Evolutionary conservation across 2,888 invertebrate genomes (phyloP).

Genomic region (Ophion ellenae): DNA sequence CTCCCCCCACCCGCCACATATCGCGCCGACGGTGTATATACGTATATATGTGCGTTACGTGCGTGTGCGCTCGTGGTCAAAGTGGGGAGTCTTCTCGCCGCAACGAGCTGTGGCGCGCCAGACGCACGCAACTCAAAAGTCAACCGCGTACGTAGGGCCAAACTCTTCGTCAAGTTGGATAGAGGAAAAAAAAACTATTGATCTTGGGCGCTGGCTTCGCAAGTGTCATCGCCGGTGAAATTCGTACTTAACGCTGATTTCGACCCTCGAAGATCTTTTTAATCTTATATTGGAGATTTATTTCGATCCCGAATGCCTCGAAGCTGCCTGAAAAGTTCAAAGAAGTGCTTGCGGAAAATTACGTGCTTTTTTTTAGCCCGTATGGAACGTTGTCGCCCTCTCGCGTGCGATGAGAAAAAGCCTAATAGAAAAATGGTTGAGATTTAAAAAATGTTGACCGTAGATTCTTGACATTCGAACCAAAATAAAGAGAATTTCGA

Average conservation of each 20-base stretch:
- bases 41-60: constrained; percentile 11
- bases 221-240: not conserved
- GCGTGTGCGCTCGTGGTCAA: constrained; percentile 45
- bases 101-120: constrained; percentile 59
- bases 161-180: constrained; percentile 4
- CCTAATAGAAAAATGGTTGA: too few relatives aligned
- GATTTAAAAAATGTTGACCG: too few relatives aligned
- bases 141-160: constrained; percentile 43
- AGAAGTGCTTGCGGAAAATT: not conserved
- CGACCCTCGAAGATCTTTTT: not conserved
- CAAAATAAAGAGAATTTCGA: too few relatives aligned
- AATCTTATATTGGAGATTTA: not conserved
- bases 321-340: not conserved
- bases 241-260: not conserved
- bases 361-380: too few relatives aligned
- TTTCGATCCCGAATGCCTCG: not conserved
- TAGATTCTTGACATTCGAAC: too few relatives aligned
- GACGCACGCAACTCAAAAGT: constrained; percentile 59
- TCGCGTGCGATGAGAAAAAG: too few relatives aligned
- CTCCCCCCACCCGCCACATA: constrained; percentile 33
- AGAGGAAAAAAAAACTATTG: not conserved
- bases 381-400: too few relatives aligned
- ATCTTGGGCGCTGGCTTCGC: not conserved
- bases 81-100: constrained; percentile 52
- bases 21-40: constrained; percentile 5